Evolutionary conservation across 2,113 vertebrate genomes (phyloP), one percentile per base, ranked within the genome.

Genomic region (Muntiacus reevesi): DNA sequence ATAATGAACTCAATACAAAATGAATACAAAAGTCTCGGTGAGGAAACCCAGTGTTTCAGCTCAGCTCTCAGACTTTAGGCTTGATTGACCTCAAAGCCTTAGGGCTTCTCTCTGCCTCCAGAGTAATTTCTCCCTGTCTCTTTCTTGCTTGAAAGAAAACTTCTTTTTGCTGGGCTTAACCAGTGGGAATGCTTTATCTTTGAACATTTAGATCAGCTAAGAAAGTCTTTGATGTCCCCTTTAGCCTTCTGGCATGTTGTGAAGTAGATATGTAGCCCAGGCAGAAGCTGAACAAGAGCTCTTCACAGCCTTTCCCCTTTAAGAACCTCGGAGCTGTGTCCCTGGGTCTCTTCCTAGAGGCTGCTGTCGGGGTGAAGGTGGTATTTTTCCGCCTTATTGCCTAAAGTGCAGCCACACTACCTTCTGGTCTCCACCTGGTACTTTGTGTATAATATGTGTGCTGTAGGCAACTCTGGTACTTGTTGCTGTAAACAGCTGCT

Each of bases 351-450:
- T 60, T 64, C 27, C 54, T 89, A 11, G 28, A 81, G 57, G 13
- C 62, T 33, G 13, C 43, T 16, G 1, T 12, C 1, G 11, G 79
- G 12, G 47, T 81, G 33, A 76, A 45, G 84, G 67, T 83, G 36
- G 40, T 88, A 47, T 43, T 96, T 97, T 98, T 97, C 82, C 78
- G 94, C n/a, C 36, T 83, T 13, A 62, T 7, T 76, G 82, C 28
- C 6, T 40, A 50, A 78, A 91, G 47, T 28, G 13, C 21, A 28
- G 23, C 19, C 27, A 11, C 14, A 28, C 57, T 11, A 12, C 57
- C 15, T 74, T 85, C 89, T n/a, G 17, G 54, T 84, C 36, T 79
- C 40, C 40, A 23, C 59, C 28, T 12, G 86, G 76, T 52, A n/a
- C 30, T 82, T n/a, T 52, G 76, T 79, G 43, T 79, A 17, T 59